phyloP scores from a whole-genome alignment of 2,113 vertebrate genomes.

The Cranoglanis bouderius region DNA sequence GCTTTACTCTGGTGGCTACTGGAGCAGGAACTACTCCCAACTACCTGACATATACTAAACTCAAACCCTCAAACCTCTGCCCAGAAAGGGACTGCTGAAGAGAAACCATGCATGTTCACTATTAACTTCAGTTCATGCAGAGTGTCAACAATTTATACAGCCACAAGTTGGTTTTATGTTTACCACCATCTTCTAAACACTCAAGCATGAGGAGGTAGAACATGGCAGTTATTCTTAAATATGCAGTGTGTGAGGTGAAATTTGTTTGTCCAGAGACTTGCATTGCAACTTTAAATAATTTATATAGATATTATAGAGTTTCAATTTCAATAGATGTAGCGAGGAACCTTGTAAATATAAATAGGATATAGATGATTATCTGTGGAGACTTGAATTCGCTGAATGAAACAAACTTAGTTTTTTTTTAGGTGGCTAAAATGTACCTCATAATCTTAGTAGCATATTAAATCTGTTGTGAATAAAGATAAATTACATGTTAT shows the following conservation, averaged over 20 bases:
- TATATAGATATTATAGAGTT: slow-evolving; percentile 9
- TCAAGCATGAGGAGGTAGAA: not conserved
- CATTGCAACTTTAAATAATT: slow-evolving; percentile 27
- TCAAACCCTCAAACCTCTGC: not conserved
- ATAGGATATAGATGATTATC: not conserved
- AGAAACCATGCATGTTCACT: slow-evolving; percentile 16
- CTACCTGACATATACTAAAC: slow-evolving; percentile 94
- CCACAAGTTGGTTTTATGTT: slow-evolving; percentile 2
- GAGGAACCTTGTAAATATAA: slow-evolving; percentile 32
- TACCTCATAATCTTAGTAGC: slow-evolving; percentile 22
- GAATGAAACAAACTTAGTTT: not conserved
- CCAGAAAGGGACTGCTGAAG: not conserved
- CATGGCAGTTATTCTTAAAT: slow-evolving; percentile 19
- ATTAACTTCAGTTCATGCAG: not conserved
- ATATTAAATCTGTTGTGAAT: slow-evolving; percentile 19
- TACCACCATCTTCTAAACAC: slow-evolving; percentile 5
- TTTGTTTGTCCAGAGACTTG: slow-evolving; percentile 36
- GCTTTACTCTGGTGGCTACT: slow-evolving; percentile 93
- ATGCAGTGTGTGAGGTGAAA: slow-evolving; percentile 42
- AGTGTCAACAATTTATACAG: slow-evolving; percentile 4
- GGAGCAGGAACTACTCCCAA: slow-evolving; percentile 90
- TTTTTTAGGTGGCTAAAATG: slow-evolving; percentile 19
- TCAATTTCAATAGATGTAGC: slow-evolving; percentile 29
- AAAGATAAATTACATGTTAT: not conserved
- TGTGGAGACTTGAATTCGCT: slow-evolving; percentile 20